phyloP scores from a whole-genome alignment of 1,140 invertebrate species.

The Elymnias hypermnestra region DNA sequence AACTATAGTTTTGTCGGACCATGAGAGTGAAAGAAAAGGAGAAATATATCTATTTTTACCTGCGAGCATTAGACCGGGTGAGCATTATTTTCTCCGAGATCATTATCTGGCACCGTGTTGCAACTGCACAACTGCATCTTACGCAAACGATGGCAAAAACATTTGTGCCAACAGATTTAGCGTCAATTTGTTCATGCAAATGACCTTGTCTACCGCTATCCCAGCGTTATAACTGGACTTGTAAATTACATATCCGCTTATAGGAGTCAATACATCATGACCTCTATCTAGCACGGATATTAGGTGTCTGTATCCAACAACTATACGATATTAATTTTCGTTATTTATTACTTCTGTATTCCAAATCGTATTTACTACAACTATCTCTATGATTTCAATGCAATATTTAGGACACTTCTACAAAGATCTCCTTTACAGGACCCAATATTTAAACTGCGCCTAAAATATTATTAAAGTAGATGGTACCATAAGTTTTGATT shows the following conservation, averaged over 20 bases:
- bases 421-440: too few relatives aligned
- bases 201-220: constrained; percentile 22
- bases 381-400: too few relatives aligned
- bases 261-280: not conserved
- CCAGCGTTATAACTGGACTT: constrained; percentile 17
- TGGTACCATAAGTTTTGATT: too few relatives aligned
- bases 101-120: constrained; percentile 38
- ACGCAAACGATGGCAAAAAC: constrained; percentile 42
- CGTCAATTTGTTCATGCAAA: constrained; percentile 36
- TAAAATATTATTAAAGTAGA: too few relatives aligned
- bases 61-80: constrained; percentile 43
- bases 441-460: too few relatives aligned
- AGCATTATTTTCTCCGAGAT: constrained; percentile 30
- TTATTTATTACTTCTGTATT: not conserved
- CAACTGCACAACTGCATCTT: constrained; percentile 45
- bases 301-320: not conserved
- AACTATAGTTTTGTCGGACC: too few relatives aligned
- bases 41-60: too few relatives aligned
- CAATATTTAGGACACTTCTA: too few relatives aligned
- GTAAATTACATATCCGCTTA: constrained; percentile 8
- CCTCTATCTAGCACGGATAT: not conserved
- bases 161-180: constrained; percentile 26
- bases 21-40: too few relatives aligned
- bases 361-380: too few relatives aligned
- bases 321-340: not conserved